Conservation (phyloP, 2,113 vertebrate genomes). For the Chlorodrepanis virens region DNA sequence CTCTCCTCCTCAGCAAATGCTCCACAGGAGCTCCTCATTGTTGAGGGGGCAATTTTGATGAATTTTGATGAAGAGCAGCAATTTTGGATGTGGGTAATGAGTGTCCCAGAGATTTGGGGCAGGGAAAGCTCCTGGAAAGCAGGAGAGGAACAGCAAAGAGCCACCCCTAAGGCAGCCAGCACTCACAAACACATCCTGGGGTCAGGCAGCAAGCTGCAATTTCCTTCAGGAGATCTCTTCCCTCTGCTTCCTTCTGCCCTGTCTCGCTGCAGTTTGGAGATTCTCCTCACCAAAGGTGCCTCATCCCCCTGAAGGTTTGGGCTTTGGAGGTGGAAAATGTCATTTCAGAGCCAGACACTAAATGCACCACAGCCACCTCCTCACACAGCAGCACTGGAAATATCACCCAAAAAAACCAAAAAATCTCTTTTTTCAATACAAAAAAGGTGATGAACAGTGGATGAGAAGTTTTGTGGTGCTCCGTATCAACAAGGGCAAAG, state of each 20-base stretch:
- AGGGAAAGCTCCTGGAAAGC: background rate
- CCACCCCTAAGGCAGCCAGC: accelerated
- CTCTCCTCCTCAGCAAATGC: background rate
- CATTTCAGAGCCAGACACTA: accelerated
- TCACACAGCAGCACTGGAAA: background rate
- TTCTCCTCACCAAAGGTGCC: background rate
- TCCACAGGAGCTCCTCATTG: background rate
- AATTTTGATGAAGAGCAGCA: background rate
- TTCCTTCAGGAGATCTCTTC: background rate
- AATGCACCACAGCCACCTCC: background rate
- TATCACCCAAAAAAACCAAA: no score
- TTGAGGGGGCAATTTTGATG: background rate
- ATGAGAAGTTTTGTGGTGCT: accelerated
- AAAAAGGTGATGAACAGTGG: accelerated
- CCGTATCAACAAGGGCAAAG: accelerated
- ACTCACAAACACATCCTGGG: background rate
- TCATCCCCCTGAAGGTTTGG: background rate
- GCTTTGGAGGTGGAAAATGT: background rate
- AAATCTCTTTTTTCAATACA: accelerated
- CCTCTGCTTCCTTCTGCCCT: background rate
- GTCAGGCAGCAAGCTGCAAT: background rate
- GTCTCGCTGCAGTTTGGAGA: background rate
- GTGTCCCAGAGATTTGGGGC: background rate
- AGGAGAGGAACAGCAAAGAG: background rate
- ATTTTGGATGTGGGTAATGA: background rate